Evolutionary conservation across 2,888 invertebrate species (phyloP).

Genomic region (Spodoptera exigua): DNA sequence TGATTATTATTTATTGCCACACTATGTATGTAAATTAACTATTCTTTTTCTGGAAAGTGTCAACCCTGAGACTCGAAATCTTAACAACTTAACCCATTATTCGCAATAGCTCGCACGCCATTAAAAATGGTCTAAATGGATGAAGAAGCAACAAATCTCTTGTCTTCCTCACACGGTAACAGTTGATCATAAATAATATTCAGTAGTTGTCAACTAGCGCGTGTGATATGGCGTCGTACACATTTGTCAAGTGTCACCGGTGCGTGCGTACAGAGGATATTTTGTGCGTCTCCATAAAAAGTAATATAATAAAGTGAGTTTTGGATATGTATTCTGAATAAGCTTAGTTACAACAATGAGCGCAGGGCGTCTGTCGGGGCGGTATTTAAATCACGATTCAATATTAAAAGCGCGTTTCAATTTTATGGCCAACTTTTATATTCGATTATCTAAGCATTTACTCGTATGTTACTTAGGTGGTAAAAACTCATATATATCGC

Average conservation of each 20-base stretch:
- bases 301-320: slow-evolving; percentile 62
- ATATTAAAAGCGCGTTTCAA: too few species aligned
- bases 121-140: slow-evolving; percentile 1
- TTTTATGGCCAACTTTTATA: too few species aligned
- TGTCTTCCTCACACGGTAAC: slow-evolving; percentile 8
- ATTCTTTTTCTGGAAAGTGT: too few species aligned
- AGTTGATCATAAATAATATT: slow-evolving; percentile 59
- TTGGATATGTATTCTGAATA: too few species aligned
- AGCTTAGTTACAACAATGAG: too few species aligned
- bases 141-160: slow-evolving; percentile 1
- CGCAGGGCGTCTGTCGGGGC: too few species aligned
- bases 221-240: slow-evolving; percentile 60
- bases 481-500: slow-evolving; percentile 47
- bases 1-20: too few species aligned
- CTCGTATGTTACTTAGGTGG: slow-evolving; percentile 40
- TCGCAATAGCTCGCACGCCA: not conserved
- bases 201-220: slow-evolving; percentile 57
- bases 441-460: too few species aligned
- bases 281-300: slow-evolving; percentile 75
- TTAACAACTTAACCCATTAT: not conserved
- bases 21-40: too few species aligned
- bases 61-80: not conserved
- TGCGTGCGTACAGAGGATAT: slow-evolving; percentile 54
- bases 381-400: too few species aligned
- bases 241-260: slow-evolving; percentile 61